phyloP scores from a whole-genome alignment of 2,113 vertebrate genomes.

The Cardinalis cardinalis region DNA sequence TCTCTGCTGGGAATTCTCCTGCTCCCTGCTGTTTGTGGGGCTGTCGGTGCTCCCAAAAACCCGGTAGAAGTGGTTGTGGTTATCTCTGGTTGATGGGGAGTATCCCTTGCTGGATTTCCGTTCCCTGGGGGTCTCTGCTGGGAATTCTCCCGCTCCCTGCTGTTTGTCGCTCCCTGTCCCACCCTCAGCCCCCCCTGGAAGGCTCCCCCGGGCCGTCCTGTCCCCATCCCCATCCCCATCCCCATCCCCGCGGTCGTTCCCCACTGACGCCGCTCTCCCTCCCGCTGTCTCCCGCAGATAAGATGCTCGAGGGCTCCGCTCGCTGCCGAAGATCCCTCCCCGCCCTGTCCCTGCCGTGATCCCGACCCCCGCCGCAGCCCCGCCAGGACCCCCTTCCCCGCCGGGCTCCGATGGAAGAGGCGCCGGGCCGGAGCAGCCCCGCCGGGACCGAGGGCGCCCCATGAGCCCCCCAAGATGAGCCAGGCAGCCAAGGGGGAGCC shows the following conservation, averaged over 20 bases:
- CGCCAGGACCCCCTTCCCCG: not conserved
- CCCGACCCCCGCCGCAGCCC: not conserved
- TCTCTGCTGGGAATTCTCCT: no score
- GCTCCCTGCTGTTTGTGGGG: no score
- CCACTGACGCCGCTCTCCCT: not conserved
- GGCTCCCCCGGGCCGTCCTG: not conserved
- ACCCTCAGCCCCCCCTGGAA: no score
- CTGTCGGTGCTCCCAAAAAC: no score
- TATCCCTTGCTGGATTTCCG: no score
- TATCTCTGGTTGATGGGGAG: no score
- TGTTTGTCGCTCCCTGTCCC: not conserved
- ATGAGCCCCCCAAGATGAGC: constrained; percentile 79
- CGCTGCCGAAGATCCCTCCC: not conserved
- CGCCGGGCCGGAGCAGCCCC: constrained; percentile 17
- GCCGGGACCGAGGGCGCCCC: constrained; percentile 47
- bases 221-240: no score
- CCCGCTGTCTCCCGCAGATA: not conserved
- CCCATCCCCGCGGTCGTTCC: no score
- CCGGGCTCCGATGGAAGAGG: constrained; percentile 35
- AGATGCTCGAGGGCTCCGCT: not conserved
- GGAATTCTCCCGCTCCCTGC: not conserved
- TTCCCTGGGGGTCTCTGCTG: no score
- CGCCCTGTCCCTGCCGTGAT: not conserved
- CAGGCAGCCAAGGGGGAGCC: constrained; percentile 78
- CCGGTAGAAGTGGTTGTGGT: no score